Base-by-base conservation (phyloP, 2,888 invertebrate genomes). In the Microdon myrmicae region DNA sequence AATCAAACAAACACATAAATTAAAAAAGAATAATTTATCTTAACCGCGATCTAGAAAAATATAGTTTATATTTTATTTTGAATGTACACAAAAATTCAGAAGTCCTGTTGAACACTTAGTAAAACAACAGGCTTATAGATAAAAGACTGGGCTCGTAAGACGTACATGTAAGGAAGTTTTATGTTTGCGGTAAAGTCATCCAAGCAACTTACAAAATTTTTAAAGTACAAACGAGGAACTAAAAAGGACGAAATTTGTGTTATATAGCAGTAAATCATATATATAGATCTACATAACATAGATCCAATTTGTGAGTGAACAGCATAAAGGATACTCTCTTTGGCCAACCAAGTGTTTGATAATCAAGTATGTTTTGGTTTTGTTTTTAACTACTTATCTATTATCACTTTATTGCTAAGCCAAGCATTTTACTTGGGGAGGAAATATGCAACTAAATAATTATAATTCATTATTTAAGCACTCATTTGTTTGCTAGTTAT, bases 161-260 rank as follows among this genome's bases (percentile, higher is more conserved):
- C 20, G 20, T 43, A 43, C 29, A 37, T 53, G 22, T 47, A 35
- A 38, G 23, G 48, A 29, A 54, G 48, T 55, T 64, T 58, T 58
- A 58, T 64, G 58, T 64, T 58, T 20, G 38, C 47, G 26, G 48
- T 53, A 58, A 43, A 26, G 13, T 32, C 26, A 31, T 19, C 56
- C 31, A 38, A 39, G 14, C 44, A 56, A 45, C 41, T 37, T 51
- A 31, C 51, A 25, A 49, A 32, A 56, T 44, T 45, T 44, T 26
- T 25, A 25, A 61, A 56, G 49, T 56, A 39, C 31, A 64, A 64
- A 20, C 45, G 45, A 31, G 51, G 56, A 51, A 64, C 61, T 56
- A 64, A 41, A 58, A 64, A 64, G 51, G 58, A 58, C 47, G 58
- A 64, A 51, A 38, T 51, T 19, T 34, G 44, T 28, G 28, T 61